phyloP scores from a whole-genome alignment of 2,797 vertebrate species.

The Peromyscus melanophrys region DNA sequence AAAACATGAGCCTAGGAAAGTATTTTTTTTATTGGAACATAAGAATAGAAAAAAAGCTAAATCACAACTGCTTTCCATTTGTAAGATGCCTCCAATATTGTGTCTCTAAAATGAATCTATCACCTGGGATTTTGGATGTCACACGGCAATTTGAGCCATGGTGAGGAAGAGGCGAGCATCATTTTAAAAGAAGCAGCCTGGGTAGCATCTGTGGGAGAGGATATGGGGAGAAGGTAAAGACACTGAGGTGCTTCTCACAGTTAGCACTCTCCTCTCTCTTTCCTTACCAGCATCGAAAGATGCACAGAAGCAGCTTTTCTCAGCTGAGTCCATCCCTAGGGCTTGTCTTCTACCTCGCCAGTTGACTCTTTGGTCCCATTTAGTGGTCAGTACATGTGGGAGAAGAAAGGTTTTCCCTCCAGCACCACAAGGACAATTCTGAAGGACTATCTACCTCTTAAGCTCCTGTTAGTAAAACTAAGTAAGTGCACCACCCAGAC shows the following conservation, averaged over 20 bases:
- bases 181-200: not conserved
- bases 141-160: not conserved
- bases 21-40: not conserved
- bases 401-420: not conserved
- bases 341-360: not conserved
- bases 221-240: not conserved
- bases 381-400: too few species aligned
- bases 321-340: not conserved
- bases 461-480: not conserved
- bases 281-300: not conserved
- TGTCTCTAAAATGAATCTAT: not conserved
- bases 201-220: not conserved
- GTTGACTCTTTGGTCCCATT: fast-evolving
- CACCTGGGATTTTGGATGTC: not conserved
- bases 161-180: not conserved
- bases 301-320: not conserved
- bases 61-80: not conserved
- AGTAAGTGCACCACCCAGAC: not conserved
- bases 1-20: not conserved
- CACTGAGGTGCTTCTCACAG: too few species aligned
- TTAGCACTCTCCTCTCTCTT: fast-evolving
- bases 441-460: not conserved
- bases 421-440: not conserved
- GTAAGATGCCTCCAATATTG: not conserved
- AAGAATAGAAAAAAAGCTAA: not conserved